Evolutionary conservation across 2,888 invertebrate genomes (phyloP).

Genomic region (Macaria notata): DNA sequence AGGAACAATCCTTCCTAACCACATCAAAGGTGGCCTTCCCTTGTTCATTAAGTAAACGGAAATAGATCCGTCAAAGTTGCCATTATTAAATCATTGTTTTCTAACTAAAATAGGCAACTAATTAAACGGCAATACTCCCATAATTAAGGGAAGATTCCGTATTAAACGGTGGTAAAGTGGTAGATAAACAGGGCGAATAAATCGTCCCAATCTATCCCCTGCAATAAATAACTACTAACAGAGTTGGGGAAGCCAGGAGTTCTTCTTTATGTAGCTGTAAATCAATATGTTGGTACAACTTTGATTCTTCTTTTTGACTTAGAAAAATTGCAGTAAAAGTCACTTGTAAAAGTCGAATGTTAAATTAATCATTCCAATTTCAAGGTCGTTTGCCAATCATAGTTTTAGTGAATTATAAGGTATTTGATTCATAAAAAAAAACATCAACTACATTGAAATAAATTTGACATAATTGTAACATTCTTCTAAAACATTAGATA

Average conservation of each 20-base stretch:
- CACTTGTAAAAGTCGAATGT: too few species aligned
- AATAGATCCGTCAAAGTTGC: slow-evolving; percentile 7
- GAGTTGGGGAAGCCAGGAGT: slow-evolving; percentile 6
- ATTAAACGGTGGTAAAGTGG: slow-evolving; percentile 14
- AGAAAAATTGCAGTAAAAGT: too few species aligned
- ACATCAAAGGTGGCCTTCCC: slow-evolving; percentile 6
- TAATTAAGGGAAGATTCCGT: slow-evolving; percentile 11
- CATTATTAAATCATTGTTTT: slow-evolving; percentile 17
- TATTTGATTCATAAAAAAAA: too few species aligned
- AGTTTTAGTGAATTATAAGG: too few species aligned
- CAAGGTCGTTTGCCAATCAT: too few species aligned
- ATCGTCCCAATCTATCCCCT: slow-evolving; percentile 18
- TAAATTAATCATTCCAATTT: too few species aligned
- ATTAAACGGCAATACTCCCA: slow-evolving; percentile 18
- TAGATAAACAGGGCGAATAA: slow-evolving; percentile 19
- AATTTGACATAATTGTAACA: too few species aligned
- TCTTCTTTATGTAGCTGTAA: slow-evolving; percentile 9
- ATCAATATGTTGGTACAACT: slow-evolving; percentile 8
- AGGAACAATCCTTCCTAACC: background rate
- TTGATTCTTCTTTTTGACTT: too few species aligned
- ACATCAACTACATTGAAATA: too few species aligned
- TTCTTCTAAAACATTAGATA: too few species aligned
- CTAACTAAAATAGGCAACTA: slow-evolving; percentile 9
- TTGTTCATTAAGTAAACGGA: slow-evolving; percentile 3
- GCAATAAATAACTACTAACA: slow-evolving; percentile 24